phyloP scores from a whole-genome alignment of 1,140 invertebrate species.

The Tetramorium alpestre region DNA sequence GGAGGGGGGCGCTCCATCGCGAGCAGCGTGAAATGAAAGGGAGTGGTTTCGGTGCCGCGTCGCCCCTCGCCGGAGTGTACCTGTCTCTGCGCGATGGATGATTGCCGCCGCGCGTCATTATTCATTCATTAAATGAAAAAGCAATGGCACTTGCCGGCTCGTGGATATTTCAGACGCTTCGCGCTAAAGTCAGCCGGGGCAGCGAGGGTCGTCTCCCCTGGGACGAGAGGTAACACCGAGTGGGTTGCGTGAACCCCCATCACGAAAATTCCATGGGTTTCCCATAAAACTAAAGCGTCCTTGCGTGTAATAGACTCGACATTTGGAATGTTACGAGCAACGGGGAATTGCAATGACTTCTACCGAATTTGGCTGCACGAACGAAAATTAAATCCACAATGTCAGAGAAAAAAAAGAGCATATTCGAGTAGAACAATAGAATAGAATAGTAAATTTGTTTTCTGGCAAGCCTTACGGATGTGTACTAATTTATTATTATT shows the following conservation, averaged over 20 bases:
- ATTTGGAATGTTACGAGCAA: slow-evolving; percentile 65
- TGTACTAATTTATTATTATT: too few species aligned
- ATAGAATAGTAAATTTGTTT: slow-evolving; percentile 1
- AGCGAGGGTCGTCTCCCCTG: slow-evolving; percentile 61
- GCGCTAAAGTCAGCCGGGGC: slow-evolving; percentile 55
- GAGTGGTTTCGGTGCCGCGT: neutral
- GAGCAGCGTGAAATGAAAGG: slow-evolving; percentile 27
- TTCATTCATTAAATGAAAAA: slow-evolving; percentile 73
- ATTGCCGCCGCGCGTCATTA: slow-evolving; percentile 65
- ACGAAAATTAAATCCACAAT: slow-evolving; percentile 20
- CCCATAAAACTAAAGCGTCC: slow-evolving; percentile 69
- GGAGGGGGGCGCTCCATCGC: neutral
- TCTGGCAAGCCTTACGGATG: neutral
- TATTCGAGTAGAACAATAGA: neutral
- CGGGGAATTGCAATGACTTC: slow-evolving; percentile 43
- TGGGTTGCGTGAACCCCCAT: slow-evolving; percentile 62
- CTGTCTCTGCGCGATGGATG: slow-evolving; percentile 66
- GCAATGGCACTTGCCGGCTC: slow-evolving; percentile 61
- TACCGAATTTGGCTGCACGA: slow-evolving; percentile 44
- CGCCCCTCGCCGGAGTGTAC: neutral
- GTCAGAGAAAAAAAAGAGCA: neutral
- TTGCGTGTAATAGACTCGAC: slow-evolving; percentile 66
- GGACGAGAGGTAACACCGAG: slow-evolving; percentile 58
- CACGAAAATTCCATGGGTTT: slow-evolving; percentile 62
- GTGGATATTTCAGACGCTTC: slow-evolving; percentile 73